These are phyloP conservation scores for Lophura nycthemera DNA, from an alignment of 2,113 vertebrate species.

Conservation along the genomic window DNA sequence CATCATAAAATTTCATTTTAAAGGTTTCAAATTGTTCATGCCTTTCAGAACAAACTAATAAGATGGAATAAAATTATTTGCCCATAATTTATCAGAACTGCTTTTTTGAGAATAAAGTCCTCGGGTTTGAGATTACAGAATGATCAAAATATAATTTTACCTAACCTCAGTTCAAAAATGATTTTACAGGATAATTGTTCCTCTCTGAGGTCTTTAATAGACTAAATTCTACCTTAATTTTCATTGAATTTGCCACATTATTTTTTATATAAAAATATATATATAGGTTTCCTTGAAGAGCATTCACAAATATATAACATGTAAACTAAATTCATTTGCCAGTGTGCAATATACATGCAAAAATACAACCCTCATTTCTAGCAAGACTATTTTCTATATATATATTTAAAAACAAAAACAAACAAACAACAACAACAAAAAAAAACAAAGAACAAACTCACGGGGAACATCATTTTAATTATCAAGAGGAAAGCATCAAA, in stretches of 20 bases:
- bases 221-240: background rate
- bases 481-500: background rate
- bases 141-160: background rate
- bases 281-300: background rate
- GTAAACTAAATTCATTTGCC: constrained; percentile 4
- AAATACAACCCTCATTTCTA: background rate
- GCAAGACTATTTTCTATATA: background rate
- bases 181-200: constrained; percentile 9
- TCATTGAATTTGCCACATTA: constrained; percentile 4
- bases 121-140: background rate
- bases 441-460: background rate
- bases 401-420: too few relatives aligned
- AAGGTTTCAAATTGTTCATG: background rate
- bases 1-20: background rate
- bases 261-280: background rate
- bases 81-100: background rate
- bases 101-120: background rate
- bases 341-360: background rate
- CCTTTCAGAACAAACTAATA: background rate
- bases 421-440: too few relatives aligned
- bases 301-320: background rate
- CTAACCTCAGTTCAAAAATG: background rate
- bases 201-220: background rate
- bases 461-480: background rate
- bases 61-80: background rate